Base-by-base conservation (phyloP, 2,797 vertebrate genomes). In the Enteromius treurensis region DNA sequence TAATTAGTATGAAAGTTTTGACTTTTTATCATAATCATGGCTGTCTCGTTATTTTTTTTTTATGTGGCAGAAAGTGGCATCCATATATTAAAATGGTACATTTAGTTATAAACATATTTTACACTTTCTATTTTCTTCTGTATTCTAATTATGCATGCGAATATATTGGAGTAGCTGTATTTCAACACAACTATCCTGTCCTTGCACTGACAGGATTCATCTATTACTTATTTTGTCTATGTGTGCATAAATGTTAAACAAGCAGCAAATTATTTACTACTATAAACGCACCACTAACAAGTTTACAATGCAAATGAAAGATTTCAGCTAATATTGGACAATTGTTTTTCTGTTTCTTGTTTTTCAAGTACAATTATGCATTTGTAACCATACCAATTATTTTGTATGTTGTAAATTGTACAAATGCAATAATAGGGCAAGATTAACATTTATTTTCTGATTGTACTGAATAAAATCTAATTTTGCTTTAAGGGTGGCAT, bases 341-440 rank as follows among this genome's bases (percentile, higher is more conserved):
- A 47, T 23, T 77, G 21, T 32, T 80, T 26, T 1, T 26, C 29
- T 77, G 21, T 32, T 80, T 26, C 26, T 26, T 26, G 26, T 26
- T 26, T 26, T 87, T 82, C 82, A 90, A 86, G 90, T 88, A 67
- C 91, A 84, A 68, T 84, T 93, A 88, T 94, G 91, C 95, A 94
- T 94, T 94, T 94, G 93, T 92, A 91, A 87, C 87, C 58, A 51
- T 74, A 53, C 62, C 51, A 70, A 19, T 75, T 81, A 82, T 93
- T 92, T 93, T 95, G 90, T 94, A 93, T 90, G 89, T 84, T 94
- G 91, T 95, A 94, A 94, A 94, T 92, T 94, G 88, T 95, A 94
- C 90, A 94, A 88, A 91, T 90, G 91, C 94, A 93, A 86, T 88
- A 88, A 87, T 90, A 92, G 90, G 91, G 86, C 86, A 90, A 93